A percentile compares a stretch with the other conserved stretches of the same genome.
phyloP scores from a whole-genome alignment of 2,888 invertebrate genomes.

The Limnephilus auricula region DNA sequence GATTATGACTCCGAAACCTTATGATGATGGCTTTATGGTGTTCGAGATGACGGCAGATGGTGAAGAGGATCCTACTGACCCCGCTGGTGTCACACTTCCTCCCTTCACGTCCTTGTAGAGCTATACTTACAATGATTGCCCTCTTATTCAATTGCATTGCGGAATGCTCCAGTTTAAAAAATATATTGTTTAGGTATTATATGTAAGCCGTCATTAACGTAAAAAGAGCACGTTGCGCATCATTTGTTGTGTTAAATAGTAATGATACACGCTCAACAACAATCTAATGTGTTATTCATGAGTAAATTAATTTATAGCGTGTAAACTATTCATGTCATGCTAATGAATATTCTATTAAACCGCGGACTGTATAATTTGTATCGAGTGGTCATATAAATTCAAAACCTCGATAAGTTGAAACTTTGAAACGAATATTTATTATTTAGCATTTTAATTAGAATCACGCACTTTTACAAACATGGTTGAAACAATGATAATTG shows the following conservation, averaged over 20 bases:
- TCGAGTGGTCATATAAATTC: constrained; percentile 4
- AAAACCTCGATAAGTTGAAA: background rate
- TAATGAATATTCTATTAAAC: constrained; percentile 24
- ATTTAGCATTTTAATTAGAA: constrained; percentile 40
- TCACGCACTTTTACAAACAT: background rate
- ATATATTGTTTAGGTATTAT: background rate
- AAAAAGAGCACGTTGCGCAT: constrained; percentile 24
- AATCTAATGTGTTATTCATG: constrained; percentile 4
- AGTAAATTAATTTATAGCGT: constrained; percentile 12
- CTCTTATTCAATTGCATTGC: background rate
- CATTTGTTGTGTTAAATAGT: constrained; percentile 25
- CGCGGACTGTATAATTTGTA: background rate
- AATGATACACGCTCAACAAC: background rate
- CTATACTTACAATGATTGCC: background rate
- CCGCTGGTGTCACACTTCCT: background rate
- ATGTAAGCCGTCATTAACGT: background rate
- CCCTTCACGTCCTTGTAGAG: background rate
- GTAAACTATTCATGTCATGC: background rate
- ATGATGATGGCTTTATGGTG: constrained; percentile 5
- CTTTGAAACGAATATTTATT: background rate
- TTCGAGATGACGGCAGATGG: constrained; percentile 15
- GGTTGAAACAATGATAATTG: constrained; percentile 12
- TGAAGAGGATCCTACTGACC: background rate
- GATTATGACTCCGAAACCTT: background rate
- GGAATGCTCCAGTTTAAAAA: background rate